A percentile compares a stretch with the other conserved stretches of the same genome.
Evolutionary conservation across 2,888 invertebrate species (phyloP).

Genomic region (Trypoxylon attenuatum): DNA sequence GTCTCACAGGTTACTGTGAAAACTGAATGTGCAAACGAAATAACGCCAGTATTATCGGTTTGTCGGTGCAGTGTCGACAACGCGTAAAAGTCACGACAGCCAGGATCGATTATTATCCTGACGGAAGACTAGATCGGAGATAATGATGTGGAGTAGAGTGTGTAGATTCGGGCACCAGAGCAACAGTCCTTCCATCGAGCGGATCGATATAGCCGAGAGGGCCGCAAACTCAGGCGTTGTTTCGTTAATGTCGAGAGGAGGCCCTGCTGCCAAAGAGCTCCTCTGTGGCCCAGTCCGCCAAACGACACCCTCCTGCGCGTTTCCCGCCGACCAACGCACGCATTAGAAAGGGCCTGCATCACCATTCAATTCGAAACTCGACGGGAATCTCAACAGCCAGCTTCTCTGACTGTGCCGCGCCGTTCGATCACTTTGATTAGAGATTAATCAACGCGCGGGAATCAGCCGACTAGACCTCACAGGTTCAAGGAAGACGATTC

Average conservation of each 20-base stretch:
- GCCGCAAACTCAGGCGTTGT: constrained; percentile 24
- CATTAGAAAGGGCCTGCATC: constrained; percentile 21
- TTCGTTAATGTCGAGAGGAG: constrained; percentile 39
- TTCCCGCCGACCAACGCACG: constrained; percentile 5
- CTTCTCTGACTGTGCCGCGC: neutral
- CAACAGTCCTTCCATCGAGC: constrained; percentile 36
- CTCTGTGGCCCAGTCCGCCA: constrained; percentile 9
- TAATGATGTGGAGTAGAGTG: too few relatives aligned
- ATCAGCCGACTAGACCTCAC: constrained; percentile 10
- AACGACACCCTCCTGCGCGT: neutral
- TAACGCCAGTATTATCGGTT: too few relatives aligned
- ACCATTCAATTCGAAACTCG: constrained; percentile 7
- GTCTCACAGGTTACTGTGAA: neutral
- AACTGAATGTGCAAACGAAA: too few relatives aligned
- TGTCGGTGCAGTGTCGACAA: too few relatives aligned
- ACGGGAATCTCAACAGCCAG: constrained; percentile 21
- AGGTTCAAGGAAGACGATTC: neutral
- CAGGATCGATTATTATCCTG: too few relatives aligned
- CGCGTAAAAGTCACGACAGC: too few relatives aligned
- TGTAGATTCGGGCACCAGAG: too few relatives aligned
- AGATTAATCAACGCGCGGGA: too few relatives aligned
- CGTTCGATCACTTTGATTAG: constrained; percentile 24
- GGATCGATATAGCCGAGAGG: constrained; percentile 36
- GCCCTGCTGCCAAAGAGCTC: constrained; percentile 22
- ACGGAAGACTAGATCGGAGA: too few relatives aligned